Evolutionary conservation across 2,113 vertebrate genomes (phyloP), one percentile per base, ranked within the genome.

Genomic region (Tragelaphus imberbis): DNA sequence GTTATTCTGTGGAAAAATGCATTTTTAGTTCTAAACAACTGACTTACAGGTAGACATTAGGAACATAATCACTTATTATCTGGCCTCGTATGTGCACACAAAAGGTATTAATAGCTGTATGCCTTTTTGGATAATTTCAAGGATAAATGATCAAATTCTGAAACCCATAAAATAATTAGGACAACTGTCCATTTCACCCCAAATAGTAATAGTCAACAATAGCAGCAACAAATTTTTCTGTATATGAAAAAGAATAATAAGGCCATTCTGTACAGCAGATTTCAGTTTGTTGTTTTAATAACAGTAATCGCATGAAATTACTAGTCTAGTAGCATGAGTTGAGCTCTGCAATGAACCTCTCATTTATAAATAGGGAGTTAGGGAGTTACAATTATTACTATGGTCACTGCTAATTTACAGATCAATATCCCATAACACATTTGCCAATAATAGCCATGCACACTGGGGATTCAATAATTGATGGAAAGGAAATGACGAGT

Each of bases 251-350:
- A 79, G 21, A 75, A 81, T 88, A 96, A 55, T n/a, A 17, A 88
- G 58, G 7, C 14, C 15, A 63, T 81, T 16, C 49, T 88, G 33
- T 47, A 40, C 2, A n/a, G 17, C 61, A 17, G 40, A n/a, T 85
- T 93, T 96, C 56, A 53, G 13, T 53, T 93, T 87, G 10, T 96
- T 90, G 61, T 61, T 84, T 89, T 96, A 82, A 61, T 84, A 91
- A 90, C 27, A 90, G 47, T 68, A 59, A 59, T 53, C 51, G 49
- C 40, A n/a, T 71, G 63, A 95, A 97, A 96, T 84, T 51, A 75
- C 79, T 56, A 84, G 27, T 23, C 40, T 94, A 21, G 11, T 15
- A 87, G 55, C 8, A 23, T 51, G 1, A 65, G 49, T 8, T 13
- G 16, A 33, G 7, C 55, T 92, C 44, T 75, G 56, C 27, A 93